Conservation (phyloP, 2,113 vertebrate species). For the Elephantulus edwardii region DNA sequence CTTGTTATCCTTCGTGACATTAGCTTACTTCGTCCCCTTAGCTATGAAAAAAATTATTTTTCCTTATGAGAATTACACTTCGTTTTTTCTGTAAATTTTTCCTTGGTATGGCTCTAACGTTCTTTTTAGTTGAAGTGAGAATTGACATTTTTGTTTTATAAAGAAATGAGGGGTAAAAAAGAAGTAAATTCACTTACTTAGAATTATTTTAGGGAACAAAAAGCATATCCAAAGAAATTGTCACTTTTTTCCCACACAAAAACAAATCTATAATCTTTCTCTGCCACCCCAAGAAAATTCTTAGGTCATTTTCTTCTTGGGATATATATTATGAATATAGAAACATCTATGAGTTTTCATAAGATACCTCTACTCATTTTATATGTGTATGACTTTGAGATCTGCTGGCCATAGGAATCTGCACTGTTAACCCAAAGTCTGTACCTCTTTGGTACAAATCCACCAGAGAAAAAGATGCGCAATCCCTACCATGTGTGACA, state of each 20-base stretch:
- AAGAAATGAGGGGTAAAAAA: neutral
- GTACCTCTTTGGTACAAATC: too few relatives aligned
- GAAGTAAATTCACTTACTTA: neutral
- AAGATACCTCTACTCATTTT: neutral
- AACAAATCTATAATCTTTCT: neutral
- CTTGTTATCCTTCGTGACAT: neutral
- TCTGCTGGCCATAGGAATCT: too few relatives aligned
- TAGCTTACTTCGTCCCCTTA: neutral
- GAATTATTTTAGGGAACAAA: neutral
- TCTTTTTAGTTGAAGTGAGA: slow-evolving; percentile 11
- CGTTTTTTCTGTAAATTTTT: slow-evolving; percentile 36
- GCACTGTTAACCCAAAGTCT: too few relatives aligned
- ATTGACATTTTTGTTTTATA: slow-evolving; percentile 33
- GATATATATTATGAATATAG: neutral
- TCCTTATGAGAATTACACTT: slow-evolving; percentile 52
- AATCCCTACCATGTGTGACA: too few relatives aligned
- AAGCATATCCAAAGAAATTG: neutral
- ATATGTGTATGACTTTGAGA: neutral
- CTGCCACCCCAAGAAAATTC: neutral
- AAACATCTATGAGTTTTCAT: neutral
- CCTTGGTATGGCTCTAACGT: slow-evolving; percentile 3
- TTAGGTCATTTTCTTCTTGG: neutral
- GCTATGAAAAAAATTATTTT: slow-evolving; percentile 67
- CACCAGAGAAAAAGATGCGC: too few relatives aligned
- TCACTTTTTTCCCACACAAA: neutral